These are phyloP conservation scores for Idaea straminata DNA, from an alignment of 2,888 invertebrate species.

Conservation along the genomic window DNA sequence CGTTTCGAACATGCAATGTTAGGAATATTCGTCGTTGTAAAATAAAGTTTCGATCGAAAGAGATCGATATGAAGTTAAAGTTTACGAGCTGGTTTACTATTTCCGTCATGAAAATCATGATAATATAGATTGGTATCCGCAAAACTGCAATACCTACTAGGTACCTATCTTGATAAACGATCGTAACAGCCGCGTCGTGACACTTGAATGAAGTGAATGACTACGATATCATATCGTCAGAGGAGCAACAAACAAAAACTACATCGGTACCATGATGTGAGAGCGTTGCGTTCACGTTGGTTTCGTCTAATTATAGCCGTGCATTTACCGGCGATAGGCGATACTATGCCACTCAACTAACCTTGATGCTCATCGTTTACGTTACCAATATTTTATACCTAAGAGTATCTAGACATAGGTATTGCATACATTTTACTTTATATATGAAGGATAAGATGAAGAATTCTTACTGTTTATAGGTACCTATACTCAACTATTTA, in stretches of 20 bases:
- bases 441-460: background rate
- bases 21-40: too few species aligned
- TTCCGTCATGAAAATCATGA: too few species aligned
- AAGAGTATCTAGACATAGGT: background rate
- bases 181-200: background rate
- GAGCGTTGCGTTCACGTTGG: constrained; percentile 34
- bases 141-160: background rate
- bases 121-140: too few species aligned
- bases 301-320: constrained; percentile 66
- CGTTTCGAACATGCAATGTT: background rate
- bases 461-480: background rate
- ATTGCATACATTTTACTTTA: background rate
- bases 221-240: constrained; percentile 4
- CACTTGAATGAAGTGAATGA: constrained; percentile 21
- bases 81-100: too few species aligned
- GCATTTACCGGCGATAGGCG: constrained; percentile 54
- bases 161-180: background rate
- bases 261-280: constrained; percentile 49
- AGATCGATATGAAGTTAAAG: too few species aligned
- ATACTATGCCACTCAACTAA: constrained; percentile 44
- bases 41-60: too few species aligned
- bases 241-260: constrained; percentile 27
- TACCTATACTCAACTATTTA: too few species aligned
- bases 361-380: constrained; percentile 49
- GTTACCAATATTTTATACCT: constrained; percentile 10